Conservation (phyloP, 2,113 vertebrate species). For the Acanthochromis polyacanthus region DNA sequence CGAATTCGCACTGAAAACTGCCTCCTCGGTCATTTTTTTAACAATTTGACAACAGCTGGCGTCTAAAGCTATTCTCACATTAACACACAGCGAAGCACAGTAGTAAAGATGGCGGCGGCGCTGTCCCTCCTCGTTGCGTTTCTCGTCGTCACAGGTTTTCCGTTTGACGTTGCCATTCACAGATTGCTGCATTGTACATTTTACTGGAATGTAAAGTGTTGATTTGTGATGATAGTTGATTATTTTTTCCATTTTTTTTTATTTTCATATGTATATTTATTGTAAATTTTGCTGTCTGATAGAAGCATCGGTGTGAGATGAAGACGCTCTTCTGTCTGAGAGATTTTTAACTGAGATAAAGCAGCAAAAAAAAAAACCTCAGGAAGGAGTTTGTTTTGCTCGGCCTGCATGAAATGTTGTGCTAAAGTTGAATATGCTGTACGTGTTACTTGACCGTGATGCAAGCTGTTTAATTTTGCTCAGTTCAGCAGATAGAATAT, state of each 20-base stretch:
- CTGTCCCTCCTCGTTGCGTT: conserved; percentile 12
- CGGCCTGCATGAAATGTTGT: conserved; percentile 31
- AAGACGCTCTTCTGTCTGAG: conserved; percentile 64
- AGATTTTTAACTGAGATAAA: conserved; percentile 8
- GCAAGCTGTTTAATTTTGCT: conserved; percentile 27
- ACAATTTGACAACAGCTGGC: conserved; percentile 48
- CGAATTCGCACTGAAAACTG: conserved; percentile 70
- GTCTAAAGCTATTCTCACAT: conserved; percentile 40
- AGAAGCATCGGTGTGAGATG: conserved; percentile 45
- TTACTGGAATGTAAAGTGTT: conserved; percentile 87
- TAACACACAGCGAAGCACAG: conserved; percentile 58
- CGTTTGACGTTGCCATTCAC: conserved; percentile 81
- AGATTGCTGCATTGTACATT: conserved; percentile 84
- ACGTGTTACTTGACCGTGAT: conserved; percentile 24
- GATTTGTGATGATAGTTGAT: conserved; percentile 80
- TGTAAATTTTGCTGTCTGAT: conserved; percentile 79
- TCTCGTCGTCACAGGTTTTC: conserved; percentile 63
- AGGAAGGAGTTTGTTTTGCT: conserved; percentile 46
- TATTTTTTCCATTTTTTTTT: conserved; percentile 68
- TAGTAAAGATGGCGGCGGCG: conserved; percentile 44
- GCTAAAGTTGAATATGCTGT: conserved; percentile 11
- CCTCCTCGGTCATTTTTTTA: conserved; percentile 45
- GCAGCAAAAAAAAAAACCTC: conserved; percentile 14
- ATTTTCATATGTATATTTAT: conserved; percentile 84
- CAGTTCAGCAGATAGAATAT: not conserved